These are phyloP conservation scores for Zosterops japonicus DNA, from an alignment of 2,113 vertebrate species.

Conservation along the genomic window DNA sequence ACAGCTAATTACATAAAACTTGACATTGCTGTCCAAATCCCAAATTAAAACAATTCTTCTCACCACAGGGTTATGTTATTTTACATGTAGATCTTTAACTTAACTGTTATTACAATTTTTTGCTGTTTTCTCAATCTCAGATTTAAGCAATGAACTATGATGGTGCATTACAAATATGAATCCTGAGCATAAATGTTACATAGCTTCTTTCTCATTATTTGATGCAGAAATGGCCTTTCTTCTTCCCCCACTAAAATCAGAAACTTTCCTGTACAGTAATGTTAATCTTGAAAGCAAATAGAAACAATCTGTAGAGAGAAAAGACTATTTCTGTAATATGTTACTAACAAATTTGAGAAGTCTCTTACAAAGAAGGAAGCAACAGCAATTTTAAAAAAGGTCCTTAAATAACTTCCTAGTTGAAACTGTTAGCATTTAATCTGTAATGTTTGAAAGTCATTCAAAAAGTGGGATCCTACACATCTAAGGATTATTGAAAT, in stretches of 20 bases:
- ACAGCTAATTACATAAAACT: neutral
- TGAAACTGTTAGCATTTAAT: neutral
- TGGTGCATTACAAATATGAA: neutral
- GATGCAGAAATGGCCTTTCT: neutral
- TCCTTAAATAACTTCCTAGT: neutral
- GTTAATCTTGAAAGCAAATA: neutral
- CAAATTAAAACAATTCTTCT: slow-evolving; percentile 11
- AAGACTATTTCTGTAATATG: neutral
- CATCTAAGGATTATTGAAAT: neutral
- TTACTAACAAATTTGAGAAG: neutral
- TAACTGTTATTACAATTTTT: neutral
- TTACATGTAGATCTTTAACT: neutral
- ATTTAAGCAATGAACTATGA: neutral
- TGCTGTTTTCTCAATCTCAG: neutral
- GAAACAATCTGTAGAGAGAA: neutral
- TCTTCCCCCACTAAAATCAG: neutral
- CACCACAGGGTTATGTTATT: neutral
- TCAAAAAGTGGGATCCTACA: neutral
- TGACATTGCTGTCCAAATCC: neutral
- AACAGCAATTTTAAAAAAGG: neutral
- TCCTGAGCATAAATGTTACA: neutral
- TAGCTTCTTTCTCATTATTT: neutral
- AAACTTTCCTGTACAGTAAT: neutral
- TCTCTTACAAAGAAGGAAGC: neutral
- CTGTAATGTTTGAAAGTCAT: neutral